Conservation (phyloP, 2,113 vertebrate genomes). For the Corythornis cristatus region DNA sequence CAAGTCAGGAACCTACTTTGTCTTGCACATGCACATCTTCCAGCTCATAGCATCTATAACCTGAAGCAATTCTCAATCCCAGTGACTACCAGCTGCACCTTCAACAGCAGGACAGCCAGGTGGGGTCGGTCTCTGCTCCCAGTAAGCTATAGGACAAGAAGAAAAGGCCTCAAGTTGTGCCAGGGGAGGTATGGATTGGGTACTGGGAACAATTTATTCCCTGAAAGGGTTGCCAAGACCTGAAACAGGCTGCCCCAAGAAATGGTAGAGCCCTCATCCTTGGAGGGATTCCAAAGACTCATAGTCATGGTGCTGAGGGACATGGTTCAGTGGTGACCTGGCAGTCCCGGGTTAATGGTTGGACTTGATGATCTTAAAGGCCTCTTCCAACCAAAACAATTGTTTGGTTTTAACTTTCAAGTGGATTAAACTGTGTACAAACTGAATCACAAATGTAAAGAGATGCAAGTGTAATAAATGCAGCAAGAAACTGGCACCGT, state of each 20-base stretch:
- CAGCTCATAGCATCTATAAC: background rate
- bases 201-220: no score
- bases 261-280: no score
- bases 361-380: background rate
- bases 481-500: background rate
- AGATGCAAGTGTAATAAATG: background rate
- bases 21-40: background rate
- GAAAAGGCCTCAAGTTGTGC: no score
- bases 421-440: background rate
- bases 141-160: no score
- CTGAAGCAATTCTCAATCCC: background rate
- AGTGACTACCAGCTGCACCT: background rate
- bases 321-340: background rate
- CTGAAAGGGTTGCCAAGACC: no score
- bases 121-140: no score
- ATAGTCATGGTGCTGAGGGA: background rate
- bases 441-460: background rate
- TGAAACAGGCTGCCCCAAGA: no score
- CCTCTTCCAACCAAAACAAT: background rate
- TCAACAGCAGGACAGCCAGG: background rate
- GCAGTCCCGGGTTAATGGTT: background rate
- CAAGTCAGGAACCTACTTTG: background rate
- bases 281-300: no score
- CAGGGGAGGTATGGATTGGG: no score
- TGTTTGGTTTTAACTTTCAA: background rate